Conservation (phyloP, 2,113 vertebrate genomes). For the Saccopteryx bilineata region DNA sequence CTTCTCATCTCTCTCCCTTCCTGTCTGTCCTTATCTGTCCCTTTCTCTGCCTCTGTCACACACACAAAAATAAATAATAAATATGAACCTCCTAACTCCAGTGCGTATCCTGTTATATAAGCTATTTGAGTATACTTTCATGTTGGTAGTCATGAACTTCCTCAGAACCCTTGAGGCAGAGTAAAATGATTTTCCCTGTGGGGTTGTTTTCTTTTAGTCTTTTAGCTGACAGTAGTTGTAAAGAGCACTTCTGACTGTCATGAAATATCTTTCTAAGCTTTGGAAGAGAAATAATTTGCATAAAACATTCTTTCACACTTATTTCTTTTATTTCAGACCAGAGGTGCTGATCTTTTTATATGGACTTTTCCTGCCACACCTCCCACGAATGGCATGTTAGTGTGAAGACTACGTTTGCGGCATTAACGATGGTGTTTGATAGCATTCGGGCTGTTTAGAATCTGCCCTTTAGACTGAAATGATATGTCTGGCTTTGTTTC, state of each 20-base stretch:
- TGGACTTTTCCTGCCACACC: not conserved
- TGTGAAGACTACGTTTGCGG: not conserved
- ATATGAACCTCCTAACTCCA: not conserved
- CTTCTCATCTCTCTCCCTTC: no score
- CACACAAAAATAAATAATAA: not conserved
- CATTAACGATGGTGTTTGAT: not conserved
- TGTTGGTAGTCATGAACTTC: not conserved
- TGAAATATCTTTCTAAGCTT: not conserved
- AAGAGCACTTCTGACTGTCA: slow-evolving; percentile 1
- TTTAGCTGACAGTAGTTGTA: slow-evolving; percentile 22
- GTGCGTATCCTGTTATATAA: not conserved
- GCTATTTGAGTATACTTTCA: not conserved
- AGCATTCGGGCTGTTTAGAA: not conserved
- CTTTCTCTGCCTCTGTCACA: no score
- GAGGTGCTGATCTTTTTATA: not conserved
- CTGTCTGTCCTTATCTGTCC: no score
- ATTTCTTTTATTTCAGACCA: slow-evolving; percentile 40
- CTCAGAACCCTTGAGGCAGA: slow-evolving; percentile 6
- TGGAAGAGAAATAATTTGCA: slow-evolving; percentile 30
- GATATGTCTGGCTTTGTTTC: slow-evolving; percentile 67
- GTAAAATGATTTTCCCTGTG: slow-evolving; percentile 12
- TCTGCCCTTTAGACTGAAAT: slow-evolving; percentile 60
- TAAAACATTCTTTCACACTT: not conserved
- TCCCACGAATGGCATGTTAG: not conserved
- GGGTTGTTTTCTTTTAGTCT: slow-evolving; percentile 35